phyloP scores from a whole-genome alignment of 2,888 invertebrate species.

The Hypselothyrea guttata region DNA sequence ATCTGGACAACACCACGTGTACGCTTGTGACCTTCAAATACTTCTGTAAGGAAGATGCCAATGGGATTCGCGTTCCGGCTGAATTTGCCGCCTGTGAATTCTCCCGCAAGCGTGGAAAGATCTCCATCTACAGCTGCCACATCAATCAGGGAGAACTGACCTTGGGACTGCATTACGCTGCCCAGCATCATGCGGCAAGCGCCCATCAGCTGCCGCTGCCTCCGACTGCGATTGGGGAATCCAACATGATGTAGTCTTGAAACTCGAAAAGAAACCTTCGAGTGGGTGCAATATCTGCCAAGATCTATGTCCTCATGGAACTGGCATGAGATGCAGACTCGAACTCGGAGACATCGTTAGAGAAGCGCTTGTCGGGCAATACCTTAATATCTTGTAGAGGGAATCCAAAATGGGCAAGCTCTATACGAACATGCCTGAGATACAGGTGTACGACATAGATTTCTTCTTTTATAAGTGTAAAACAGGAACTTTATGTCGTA shows the following conservation, averaged over 20 bases:
- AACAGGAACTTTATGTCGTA: too few species aligned
- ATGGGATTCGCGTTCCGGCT: conserved; percentile 82
- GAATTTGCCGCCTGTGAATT: conserved; percentile 83
- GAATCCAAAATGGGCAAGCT: too few species aligned
- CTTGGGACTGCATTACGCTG: conserved; percentile 82
- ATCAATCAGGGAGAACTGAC: conserved; percentile 82
- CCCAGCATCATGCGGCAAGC: conserved; percentile 80
- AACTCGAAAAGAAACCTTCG: conserved; percentile 81
- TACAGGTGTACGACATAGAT: conserved; percentile 73
- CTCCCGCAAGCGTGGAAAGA: conserved; percentile 82
- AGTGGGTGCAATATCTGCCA: conserved; percentile 81
- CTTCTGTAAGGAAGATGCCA: conserved; percentile 67
- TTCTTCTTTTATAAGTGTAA: conserved; percentile 74
- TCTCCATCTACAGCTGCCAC: conserved; percentile 80
- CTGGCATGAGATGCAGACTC: conserved; percentile 80
- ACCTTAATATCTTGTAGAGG: too few species aligned
- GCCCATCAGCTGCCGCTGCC: conserved; percentile 83
- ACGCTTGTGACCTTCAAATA: conserved; percentile 79
- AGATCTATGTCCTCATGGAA: conserved; percentile 81
- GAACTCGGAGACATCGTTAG: conserved; percentile 76
- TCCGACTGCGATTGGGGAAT: conserved; percentile 79
- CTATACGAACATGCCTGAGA: conserved; percentile 66
- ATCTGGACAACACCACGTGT: conserved; percentile 68
- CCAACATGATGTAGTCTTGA: too few species aligned
- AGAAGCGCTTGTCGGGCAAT: conserved; percentile 72